These are phyloP conservation scores for Sphaerophoria rueppellii DNA, from an alignment of 2,888 invertebrate genomes.

Conservation along the genomic window DNA sequence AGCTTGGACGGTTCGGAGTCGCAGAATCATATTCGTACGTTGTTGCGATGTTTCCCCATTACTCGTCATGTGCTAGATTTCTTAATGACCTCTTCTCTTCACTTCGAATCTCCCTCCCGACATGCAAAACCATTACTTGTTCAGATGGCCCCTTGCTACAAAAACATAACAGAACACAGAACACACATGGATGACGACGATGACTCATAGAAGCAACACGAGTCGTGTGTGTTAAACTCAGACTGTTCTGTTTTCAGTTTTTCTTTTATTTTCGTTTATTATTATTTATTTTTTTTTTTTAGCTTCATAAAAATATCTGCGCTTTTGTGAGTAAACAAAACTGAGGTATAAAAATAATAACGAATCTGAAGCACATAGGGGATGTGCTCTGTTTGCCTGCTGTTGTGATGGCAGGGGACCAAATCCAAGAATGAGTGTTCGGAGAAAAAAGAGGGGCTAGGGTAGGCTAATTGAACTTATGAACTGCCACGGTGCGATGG, in stretches of 20 bases:
- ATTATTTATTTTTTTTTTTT: slow-evolving; percentile 47
- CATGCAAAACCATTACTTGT: background rate
- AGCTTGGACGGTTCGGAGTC: slow-evolving; percentile 1
- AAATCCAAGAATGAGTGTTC: slow-evolving; percentile 43
- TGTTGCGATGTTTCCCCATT: slow-evolving; percentile 68
- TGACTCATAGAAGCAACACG: slow-evolving; percentile 68
- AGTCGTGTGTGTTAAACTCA: slow-evolving; percentile 70
- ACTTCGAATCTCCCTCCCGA: slow-evolving; percentile 13
- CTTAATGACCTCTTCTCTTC: slow-evolving; percentile 52
- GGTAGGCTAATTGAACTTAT: slow-evolving; percentile 66
- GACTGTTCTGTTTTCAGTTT: slow-evolving; percentile 54
- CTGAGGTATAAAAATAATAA: slow-evolving; percentile 72
- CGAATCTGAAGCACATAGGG: slow-evolving; percentile 53
- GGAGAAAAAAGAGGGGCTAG: slow-evolving; percentile 35
- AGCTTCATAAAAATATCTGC: slow-evolving; percentile 48
- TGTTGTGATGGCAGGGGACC: slow-evolving; percentile 48
- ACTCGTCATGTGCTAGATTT: slow-evolving; percentile 73
- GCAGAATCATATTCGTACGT: slow-evolving; percentile 30
- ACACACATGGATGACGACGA: slow-evolving; percentile 64
- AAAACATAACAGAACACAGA: no score
- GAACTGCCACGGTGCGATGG: slow-evolving; percentile 34
- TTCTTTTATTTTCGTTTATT: slow-evolving; percentile 26
- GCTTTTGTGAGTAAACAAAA: slow-evolving; percentile 73
- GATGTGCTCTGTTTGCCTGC: slow-evolving; percentile 7
- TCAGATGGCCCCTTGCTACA: slow-evolving; percentile 62